Conservation (phyloP, 2,888 invertebrate genomes). For the Clitarchus hookeri region DNA sequence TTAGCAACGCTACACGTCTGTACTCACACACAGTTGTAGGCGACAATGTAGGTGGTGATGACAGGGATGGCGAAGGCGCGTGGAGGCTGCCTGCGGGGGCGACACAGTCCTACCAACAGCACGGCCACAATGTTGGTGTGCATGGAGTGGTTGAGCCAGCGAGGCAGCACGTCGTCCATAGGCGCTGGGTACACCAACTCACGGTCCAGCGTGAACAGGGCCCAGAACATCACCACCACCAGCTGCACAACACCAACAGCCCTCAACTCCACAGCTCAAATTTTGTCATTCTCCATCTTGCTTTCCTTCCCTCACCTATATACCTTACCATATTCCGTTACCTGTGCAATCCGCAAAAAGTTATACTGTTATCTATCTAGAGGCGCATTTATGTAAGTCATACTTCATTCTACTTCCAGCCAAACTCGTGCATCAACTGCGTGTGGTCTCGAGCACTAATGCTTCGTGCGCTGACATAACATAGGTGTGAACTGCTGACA, state of each 20-base stretch:
- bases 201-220: neutral
- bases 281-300: no score
- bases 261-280: no score
- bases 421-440: no score
- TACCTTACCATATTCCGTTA: no score
- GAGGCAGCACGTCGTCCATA: neutral
- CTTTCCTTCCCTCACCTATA: no score
- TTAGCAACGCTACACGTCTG: neutral
- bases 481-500: no score
- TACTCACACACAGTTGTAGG: neutral
- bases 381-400: no score
- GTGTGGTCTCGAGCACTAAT: no score
- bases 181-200: neutral
- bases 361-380: no score
- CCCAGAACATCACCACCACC: neutral
- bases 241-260: neutral
- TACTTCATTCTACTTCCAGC: no score
- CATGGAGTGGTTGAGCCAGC: neutral
- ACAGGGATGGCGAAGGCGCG: neutral
- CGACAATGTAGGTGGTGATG: neutral
- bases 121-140: conserved; percentile 1
- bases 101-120: neutral
- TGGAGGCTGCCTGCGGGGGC: neutral
- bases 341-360: no score
- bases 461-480: no score